phyloP scores from a whole-genome alignment of 2,888 invertebrate genomes.

The Nasonovia ribisnigri region DNA sequence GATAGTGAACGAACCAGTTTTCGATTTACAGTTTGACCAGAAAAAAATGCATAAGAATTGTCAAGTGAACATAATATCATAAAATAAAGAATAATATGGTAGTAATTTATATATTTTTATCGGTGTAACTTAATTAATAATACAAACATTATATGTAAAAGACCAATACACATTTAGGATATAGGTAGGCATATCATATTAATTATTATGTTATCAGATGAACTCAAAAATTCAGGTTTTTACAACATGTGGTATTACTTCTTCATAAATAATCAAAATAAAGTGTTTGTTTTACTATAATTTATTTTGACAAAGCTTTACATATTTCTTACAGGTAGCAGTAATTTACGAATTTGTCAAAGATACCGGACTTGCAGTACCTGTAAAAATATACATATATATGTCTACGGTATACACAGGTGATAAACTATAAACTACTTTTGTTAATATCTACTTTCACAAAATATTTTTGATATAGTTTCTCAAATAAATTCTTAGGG shows the following conservation, averaged over 20 bases:
- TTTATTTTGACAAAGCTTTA: background rate
- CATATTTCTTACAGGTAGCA: background rate
- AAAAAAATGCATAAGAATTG: background rate
- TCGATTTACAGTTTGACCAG: background rate
- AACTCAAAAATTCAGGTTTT: background rate
- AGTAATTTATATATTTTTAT: background rate
- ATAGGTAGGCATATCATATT: background rate
- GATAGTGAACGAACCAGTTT: slow-evolving; percentile 50
- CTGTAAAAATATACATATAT: background rate
- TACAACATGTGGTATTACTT: background rate
- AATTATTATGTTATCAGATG: background rate
- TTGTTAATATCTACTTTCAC: background rate
- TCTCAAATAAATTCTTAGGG: background rate
- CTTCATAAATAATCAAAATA: background rate
- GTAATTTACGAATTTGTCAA: background rate
- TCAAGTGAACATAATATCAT: background rate
- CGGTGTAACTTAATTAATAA: background rate
- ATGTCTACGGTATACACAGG: background rate
- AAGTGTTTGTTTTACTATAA: background rate
- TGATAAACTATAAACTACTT: background rate
- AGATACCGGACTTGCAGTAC: background rate
- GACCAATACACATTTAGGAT: background rate
- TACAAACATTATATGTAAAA: background rate
- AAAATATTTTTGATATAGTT: background rate
- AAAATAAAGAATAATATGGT: background rate